A percentile compares a stretch with the other conserved stretches of the same genome.
Evolutionary conservation across 2,113 vertebrate species (phyloP).

Genomic region (Lepus americanus): DNA sequence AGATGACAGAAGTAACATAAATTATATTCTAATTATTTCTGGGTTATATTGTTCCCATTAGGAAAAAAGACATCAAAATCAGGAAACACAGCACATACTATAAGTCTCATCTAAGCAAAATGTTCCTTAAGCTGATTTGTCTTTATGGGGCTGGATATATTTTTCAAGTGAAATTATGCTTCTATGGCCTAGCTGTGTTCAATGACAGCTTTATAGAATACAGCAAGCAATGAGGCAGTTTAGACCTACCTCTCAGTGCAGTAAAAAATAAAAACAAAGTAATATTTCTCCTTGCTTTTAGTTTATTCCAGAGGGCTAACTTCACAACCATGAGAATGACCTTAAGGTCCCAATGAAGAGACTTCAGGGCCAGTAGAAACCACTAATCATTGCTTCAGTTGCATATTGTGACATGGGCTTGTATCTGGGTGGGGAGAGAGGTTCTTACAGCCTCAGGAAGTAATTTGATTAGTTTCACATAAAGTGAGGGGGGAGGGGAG

Average conservation of each 20-base stretch:
- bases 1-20: neutral
- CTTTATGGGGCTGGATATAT: neutral
- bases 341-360: neutral
- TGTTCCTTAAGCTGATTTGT: conserved; percentile 28
- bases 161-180: conserved; percentile 19
- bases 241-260: neutral
- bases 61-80: conserved; percentile 12
- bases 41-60: neutral
- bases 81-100: neutral
- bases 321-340: neutral
- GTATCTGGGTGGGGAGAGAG: neutral
- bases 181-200: neutral
- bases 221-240: neutral
- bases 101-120: neutral
- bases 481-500: neutral
- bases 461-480: conserved; percentile 14
- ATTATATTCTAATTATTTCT: neutral
- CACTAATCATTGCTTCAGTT: neutral
- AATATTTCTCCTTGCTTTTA: neutral
- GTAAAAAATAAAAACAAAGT: neutral
- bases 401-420: neutral
- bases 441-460: neutral
- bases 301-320: neutral
- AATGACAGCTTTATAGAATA: neutral
- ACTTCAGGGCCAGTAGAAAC: neutral